Base-by-base conservation (phyloP, 2,888 invertebrate genomes). In the Drosophila neonasuta region DNA sequence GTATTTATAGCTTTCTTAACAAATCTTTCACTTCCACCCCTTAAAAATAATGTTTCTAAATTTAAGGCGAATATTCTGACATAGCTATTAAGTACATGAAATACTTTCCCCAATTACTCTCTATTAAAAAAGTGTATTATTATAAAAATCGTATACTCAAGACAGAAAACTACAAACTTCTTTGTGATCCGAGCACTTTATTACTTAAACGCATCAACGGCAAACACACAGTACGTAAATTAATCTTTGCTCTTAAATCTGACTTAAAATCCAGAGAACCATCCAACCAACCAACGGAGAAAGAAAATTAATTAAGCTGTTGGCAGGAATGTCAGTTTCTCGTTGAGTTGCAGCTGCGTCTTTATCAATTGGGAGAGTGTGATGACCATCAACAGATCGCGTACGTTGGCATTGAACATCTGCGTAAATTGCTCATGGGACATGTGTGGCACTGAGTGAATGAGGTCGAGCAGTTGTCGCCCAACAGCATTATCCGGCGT, bases 351-450 rank as follows among this genome's bases (percentile, higher is more conserved):
- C 85, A 99, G 93, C 91, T 99, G 99, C 2, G 99, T 98, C 92
- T 98, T 97, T 88, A 98, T 97, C 67, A 99, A 93, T 89, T 99
- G 98, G 11, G 99, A 97, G 67, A 99, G 93, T 46, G 99, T 98
- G 82, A 98, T 95, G 44, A 97, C 97, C 99, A 99, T 99, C 86
- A 99, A 93, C 83, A 99, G 93, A 92, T 99, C 99, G 92, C 99
- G 98, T 90, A 99, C 96, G 88, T 97, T 97, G 80, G 97, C 95
- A 90, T 98, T 98, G 90, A 99, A 95, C 95, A 99, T 97, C 83
- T 96, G 95, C 41, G 97, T 97, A 91, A 99, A 97, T 89, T 97
- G 95, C 88, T 97, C 97, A 58, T 94, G 93, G 24, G 94, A 94
- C 93, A 99, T 97, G 89, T 96, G 96, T 48, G 98, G 98, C 71